A percentile compares a stretch with the other conserved stretches of the same genome.
Evolutionary conservation across 2,888 invertebrate species (phyloP).

Genomic region (Phengaris arion): DNA sequence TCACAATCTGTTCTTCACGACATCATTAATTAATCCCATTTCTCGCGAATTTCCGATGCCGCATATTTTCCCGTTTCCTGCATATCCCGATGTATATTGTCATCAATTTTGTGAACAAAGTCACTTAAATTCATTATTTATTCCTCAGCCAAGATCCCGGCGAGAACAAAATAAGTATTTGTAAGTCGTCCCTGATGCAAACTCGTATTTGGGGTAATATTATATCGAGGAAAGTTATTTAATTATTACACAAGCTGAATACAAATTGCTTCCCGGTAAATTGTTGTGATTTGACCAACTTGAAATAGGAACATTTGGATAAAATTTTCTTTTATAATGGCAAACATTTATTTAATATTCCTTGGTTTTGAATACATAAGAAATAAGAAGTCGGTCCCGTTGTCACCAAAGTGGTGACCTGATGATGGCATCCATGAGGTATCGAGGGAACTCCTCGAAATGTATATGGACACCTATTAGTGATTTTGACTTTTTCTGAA

Average conservation of each 20-base stretch:
- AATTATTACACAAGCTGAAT: constrained; percentile 5
- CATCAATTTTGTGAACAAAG: not conserved
- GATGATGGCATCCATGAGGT: too few species aligned
- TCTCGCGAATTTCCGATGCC: not conserved
- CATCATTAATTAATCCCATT: not conserved
- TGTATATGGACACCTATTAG: too few species aligned
- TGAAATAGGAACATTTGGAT: not conserved
- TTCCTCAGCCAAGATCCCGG: not conserved
- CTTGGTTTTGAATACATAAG: not conserved
- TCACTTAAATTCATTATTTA: not conserved
- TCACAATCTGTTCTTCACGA: not conserved
- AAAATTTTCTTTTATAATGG: not conserved
- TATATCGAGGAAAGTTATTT: constrained; percentile 2
- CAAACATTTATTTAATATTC: not conserved
- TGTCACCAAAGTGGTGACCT: too few species aligned
- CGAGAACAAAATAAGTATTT: constrained; percentile 11
- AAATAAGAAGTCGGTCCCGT: too few species aligned
- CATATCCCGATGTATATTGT: not conserved
- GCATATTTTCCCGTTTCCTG: not conserved
- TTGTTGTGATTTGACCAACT: not conserved
- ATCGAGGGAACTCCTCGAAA: too few species aligned
- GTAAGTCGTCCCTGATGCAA: not conserved
- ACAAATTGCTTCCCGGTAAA: not conserved
- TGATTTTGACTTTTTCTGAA: too few species aligned
- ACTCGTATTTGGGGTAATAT: constrained; percentile 8